Base-by-base conservation (phyloP, 2,797 vertebrate species). In the Gymnocypris eckloni region DNA sequence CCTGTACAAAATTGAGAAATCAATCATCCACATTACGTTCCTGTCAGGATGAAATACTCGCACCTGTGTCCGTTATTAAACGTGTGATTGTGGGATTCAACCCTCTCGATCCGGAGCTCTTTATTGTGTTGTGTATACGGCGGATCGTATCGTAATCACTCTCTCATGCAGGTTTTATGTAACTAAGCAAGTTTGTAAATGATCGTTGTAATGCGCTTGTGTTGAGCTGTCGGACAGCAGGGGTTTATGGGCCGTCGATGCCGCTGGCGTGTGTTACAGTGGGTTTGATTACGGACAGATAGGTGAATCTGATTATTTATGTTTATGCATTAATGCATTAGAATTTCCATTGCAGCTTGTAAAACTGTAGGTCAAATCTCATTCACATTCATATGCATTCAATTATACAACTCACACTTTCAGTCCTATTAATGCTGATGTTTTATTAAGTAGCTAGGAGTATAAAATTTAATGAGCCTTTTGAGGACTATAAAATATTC, bases 171-270 rank as follows among this genome's bases (percentile, higher is more conserved):
- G 75, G 88, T 91, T 92, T 89, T 88, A 89, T 91, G 88, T 90
- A 89, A 88, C 89, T 89, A 89, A 92, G 89, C 90, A 93, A 89
- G 83, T 92, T 93, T 89, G 88, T 91, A 93, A 92, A 93, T 92
- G 77, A 83, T 77, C 4, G 73, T 79, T 59, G 56, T 81, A 70
- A 82, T 20, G 59, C 0, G 6, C 41, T 66, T 45, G 43, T 80
- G 41, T 48, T 77, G n/a, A 48, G 64, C 61, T 64, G 61, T 64
- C 12, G 61, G 61, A 64, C 33, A 59, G 81, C 66, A 70, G 78
- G 22, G 15, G 70, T 91, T 93, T 87, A 92, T 91, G 88, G 92
- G 85, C 89, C 87, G 50, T 41, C 70, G 84, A 92, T 84, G 88
- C 89, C 87, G 84, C 89, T 91, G 88, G 45, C 78, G 90, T 89